Evolutionary conservation across 2,888 invertebrate genomes (phyloP), one percentile per base, ranked within the genome.

Genomic region (Thymelicus lineola): DNA sequence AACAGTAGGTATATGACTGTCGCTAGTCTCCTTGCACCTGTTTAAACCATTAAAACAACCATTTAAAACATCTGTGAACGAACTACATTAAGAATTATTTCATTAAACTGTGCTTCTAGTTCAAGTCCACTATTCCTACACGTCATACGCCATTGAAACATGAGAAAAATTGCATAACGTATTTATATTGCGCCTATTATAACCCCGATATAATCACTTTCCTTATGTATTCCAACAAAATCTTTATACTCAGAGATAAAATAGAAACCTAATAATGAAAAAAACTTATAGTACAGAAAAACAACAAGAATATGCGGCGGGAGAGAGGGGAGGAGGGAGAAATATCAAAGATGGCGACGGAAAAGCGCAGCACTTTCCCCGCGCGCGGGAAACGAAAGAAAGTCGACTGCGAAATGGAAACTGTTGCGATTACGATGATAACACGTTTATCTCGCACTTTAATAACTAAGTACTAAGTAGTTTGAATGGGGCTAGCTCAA

Each of bases 311-410:
- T 69, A 69, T 64, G 69, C 63, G 35, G 58, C 14, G 50, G 48
- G 36, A 7, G n/a, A 12, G 28, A 12, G n/a, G 55, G 28, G 35
- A 48, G 63, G 36, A 63, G 66, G 62, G 63, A 64, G 50, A 17
- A 64, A 64, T 64, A 79, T 80, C 74, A 84, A 91, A 92, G 84
- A 93, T 93, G 92, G 93, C 92, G 90, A 80, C 88, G 91, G 93
- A 93, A 93, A 93, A 93, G 91, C 89, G 91, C 87, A 83, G 83
- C 87, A 91, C 91, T 90, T 92, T 93, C 92, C 89, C 91, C 87
- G 82, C 82, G 86, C 86, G 89, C 89, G 91, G 91, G 94, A 94
- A 93, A 89, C 89, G 86, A 86, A 91, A 89, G 92, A 91, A 92
- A 93, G 92, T 90, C 84, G 86, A 84, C 83, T 79, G 87, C 86